Evolutionary conservation across 2,797 vertebrate genomes (phyloP), one percentile per base, ranked within the genome.

Genomic region (Xenopus petersii): DNA sequence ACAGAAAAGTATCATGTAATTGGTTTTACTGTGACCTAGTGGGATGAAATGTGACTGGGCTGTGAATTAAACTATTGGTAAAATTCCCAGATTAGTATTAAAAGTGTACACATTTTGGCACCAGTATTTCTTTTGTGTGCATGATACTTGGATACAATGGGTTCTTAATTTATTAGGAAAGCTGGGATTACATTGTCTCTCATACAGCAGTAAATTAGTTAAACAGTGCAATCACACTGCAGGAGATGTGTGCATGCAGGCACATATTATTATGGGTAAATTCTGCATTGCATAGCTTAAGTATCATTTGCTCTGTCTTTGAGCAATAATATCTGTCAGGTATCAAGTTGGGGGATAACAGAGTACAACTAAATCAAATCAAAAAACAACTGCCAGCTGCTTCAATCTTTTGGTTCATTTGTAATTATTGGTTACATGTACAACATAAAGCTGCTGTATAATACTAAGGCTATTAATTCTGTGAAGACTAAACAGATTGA

Each of bases 251-350:
- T n/a, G 12, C 46, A 51, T 16, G 7, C 46, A 71, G 26, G 17
- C 58, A 30, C 47, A 26, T 30, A 71, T 62, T 49, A 51, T 71
- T 51, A 71, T 71, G 47, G 24, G 48, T 71, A 21, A 26, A 62
- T 62, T 62, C 10, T 36, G 60, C 26, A 17, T 47, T 63, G 70
- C 24, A 55, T 64, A 63, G 49, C 51, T 12, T 63, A 71, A 62
- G 47, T 47, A 71, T 71, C 24, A 71, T 71, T 71, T 71, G 54
- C 54, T 61, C 51, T 71, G 30, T 71, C 70, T 71, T 46, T 36
- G n/a, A 51, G 48, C 24, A 63, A 71, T 71, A 30, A 63, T 71
- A 71, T 54, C 70, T 71, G 70, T 36, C 48, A 71, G 47, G 48
- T 63, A 55, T 71, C 47, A 51, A 54, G 60, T 33, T 60, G 70